Evolutionary conservation across 1,140 invertebrate species (phyloP), one percentile per base, ranked within the genome.

Genomic region (Holcopasites calliopsidis): DNA sequence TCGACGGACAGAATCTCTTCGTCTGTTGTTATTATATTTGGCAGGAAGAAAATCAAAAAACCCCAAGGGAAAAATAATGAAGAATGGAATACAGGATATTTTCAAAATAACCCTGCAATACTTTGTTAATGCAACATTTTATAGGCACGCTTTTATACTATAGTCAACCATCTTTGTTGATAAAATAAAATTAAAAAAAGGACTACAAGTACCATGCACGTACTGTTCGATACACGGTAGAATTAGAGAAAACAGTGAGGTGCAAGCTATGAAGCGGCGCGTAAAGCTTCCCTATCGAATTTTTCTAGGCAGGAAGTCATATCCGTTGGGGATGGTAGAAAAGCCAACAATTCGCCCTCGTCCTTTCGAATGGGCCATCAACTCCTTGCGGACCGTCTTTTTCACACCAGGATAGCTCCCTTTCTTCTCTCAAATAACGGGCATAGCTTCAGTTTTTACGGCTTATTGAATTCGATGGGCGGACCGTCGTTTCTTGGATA

Each of bases 281-380:
- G 21, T 33, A 6, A 13, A 54, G 26, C 50, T 42, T 44, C 11
- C 2, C 21, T 18, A 33, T 42, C 5, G 61, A 42, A 18, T 52
- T 62, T 16, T 23, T 23, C 13, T 38, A 26, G 11, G 1, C 21
- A 23, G 1, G 21, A 70, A 49, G 40, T 47, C 54, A 35, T 47
- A 47, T 58, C 28, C 13, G 26, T 11, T 18, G 23, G 4, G 8
- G 18, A n/a, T 44, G 23, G 23, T 58, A 18, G 66, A 23, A 33
- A 33, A 69, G 28, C 28, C 28, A 69, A 58, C 69, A 62, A 72
- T 72, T 72, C 57, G 18, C 13, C 23, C 16, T 69, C 28, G 21
- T 47, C 28, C 18, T 47, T 50, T 71, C 18, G 33, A 62, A 72
- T 31, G n/a, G 44, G 33, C 57, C 23, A 62, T 72, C 69, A n/a